Evolutionary conservation across 2,113 vertebrate genomes (phyloP), one percentile per base, ranked within the genome.

Genomic region (Tylochromis polylepis): DNA sequence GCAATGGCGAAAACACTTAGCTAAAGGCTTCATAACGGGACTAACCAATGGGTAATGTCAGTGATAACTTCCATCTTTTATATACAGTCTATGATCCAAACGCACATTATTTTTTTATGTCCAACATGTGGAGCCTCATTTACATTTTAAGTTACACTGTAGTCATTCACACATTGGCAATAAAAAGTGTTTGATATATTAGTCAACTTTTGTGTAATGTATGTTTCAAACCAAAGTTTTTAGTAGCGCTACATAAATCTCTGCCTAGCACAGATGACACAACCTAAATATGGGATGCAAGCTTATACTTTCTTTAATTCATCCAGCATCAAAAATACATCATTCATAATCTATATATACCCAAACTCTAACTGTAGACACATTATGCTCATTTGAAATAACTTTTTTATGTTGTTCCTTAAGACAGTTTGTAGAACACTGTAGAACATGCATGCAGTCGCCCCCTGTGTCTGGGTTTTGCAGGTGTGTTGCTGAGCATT

Each of bases 401-500:
- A 53, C 27, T 3, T 62, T 51, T 49, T 27, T 16, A 8, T 3
- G 1, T 5, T 49, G 27, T 1, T 3, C 14, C 46, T 53, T 55
- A 18, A 0, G n/a, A 14, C 0, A 3, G 0, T 83, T 55, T 57
- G 31, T n/a, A n/a, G n/a, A n/a, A n/a, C n/a, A n/a, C 36, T 70
- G 15, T 14, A 27, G 20, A 38, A 0, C 16, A 43, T 20, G 0
- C 38, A 38, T 11, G 3, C 7, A 5, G 3, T 36, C 3, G 41
- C 11, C 1, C 6, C 15, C 16, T 4, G 0, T 82, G 79, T 88
- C 4, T 86, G 11, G 10, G 24, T 53, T 46, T 60, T 62, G 22
- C 89, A 99, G 99, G 99, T 82, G 96, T 99, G 20, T 88, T 99
- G 90, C 95, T 99, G 93, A 99, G 98, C 29, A 96, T 99, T 20